A percentile compares a stretch with the other conserved stretches of the same genome.
Conservation (phyloP, 2,113 vertebrate genomes). For the Ceyx cyanopectus region DNA sequence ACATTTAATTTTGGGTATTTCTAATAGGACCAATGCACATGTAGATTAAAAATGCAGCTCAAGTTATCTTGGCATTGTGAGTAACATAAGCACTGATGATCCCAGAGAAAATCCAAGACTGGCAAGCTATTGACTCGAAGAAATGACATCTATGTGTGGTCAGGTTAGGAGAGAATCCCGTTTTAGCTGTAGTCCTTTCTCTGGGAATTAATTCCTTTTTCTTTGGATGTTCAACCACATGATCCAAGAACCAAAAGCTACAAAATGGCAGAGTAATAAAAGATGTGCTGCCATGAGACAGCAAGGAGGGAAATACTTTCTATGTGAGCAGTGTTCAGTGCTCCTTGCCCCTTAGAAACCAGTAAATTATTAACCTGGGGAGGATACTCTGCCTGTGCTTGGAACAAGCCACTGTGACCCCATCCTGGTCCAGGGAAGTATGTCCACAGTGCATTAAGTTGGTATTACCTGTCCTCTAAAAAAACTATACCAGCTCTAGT, state of each 20-base stretch:
- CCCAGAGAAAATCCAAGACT: background rate
- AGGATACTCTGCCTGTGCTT: background rate
- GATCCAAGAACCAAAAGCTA: background rate
- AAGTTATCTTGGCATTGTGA: background rate
- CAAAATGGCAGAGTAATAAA: background rate
- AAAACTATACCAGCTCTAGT: too few species aligned
- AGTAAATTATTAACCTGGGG: background rate
- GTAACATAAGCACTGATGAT: background rate
- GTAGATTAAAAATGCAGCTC: background rate
- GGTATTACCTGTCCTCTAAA: fast-evolving
- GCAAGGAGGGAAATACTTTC: background rate
- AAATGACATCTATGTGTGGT: background rate
- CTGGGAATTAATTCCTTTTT: fast-evolving
- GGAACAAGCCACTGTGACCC: background rate
- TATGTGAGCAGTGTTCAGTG: background rate
- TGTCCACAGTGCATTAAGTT: fast-evolving
- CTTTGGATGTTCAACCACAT: background rate
- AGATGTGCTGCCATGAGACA: background rate
- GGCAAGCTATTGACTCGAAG: background rate
- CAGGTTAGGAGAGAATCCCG: background rate
- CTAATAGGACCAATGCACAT: background rate
- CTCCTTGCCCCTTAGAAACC: background rate
- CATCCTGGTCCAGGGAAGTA: background rate
- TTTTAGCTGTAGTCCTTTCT: background rate
- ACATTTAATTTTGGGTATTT: background rate